These are phyloP conservation scores for Phaethornis superciliosus DNA, from an alignment of 2,113 vertebrate species.

Conservation along the genomic window DNA sequence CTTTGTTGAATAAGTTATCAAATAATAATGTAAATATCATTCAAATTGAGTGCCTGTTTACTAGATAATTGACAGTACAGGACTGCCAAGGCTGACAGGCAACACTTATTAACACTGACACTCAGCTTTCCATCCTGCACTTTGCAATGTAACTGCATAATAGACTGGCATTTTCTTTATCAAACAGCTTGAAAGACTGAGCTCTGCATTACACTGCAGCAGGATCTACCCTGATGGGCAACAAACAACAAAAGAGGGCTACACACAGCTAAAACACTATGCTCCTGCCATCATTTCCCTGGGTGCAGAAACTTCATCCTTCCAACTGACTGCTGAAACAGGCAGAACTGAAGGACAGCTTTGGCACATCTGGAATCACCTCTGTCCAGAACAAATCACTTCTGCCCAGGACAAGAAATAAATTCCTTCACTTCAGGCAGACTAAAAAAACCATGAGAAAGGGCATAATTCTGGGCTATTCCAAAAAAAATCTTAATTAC, in stretches of 20 bases:
- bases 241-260: neutral
- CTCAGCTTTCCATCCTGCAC: neutral
- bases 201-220: neutral
- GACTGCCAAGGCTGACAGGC: neutral
- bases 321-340: neutral
- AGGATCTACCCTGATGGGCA: neutral
- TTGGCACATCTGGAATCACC: neutral
- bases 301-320: neutral
- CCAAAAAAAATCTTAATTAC: neutral
- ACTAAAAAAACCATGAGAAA: neutral
- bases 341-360: neutral
- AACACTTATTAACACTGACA: neutral
- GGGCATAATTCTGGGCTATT: neutral
- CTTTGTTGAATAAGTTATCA: neutral
- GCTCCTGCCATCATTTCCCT: neutral
- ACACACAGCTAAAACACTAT: accelerated
- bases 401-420: neutral
- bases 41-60: neutral
- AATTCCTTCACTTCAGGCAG: neutral
- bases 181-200: neutral
- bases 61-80: neutral
- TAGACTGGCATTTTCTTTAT: neutral
- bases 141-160: neutral
- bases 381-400: neutral
- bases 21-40: neutral